Evolutionary conservation across 1,140 invertebrate species (phyloP).

Genomic region (Heliconius hewitsoni): DNA sequence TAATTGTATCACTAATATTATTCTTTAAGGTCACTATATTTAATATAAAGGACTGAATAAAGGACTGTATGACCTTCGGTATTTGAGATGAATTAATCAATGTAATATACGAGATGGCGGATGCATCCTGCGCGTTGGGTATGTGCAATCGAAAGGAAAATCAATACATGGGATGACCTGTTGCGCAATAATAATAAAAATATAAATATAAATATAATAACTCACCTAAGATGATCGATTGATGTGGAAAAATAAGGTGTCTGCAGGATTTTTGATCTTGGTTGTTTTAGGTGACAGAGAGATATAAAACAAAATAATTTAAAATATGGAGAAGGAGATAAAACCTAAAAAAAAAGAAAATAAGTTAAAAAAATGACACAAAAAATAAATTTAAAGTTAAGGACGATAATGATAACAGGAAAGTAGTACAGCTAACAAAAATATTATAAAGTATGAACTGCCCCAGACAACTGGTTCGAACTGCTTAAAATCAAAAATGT

Average conservation of each 20-base stretch:
- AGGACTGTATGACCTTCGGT: neutral
- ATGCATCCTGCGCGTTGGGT: slow-evolving; percentile 8
- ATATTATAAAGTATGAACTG: neutral
- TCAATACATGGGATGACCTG: slow-evolving; percentile 1
- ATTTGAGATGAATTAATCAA: slow-evolving; percentile 3
- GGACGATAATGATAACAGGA: neutral
- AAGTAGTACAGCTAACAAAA: neutral
- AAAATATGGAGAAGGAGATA: neutral
- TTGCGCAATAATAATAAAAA: neutral
- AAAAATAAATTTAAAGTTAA: neutral
- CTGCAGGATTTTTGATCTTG: neutral
- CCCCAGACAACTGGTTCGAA: neutral
- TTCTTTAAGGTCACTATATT: neutral
- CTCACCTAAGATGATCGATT: neutral
- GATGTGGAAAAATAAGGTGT: neutral
- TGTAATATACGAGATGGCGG: neutral
- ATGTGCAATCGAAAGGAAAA: neutral
- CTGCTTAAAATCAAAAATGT: neutral
- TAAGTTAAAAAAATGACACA: neutral
- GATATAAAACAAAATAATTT: neutral
- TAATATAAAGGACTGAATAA: neutral
- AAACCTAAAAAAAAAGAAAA: neutral
- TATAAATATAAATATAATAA: neutral
- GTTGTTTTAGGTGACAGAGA: neutral
- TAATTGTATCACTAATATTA: neutral